Evolutionary conservation across 2,113 vertebrate species (phyloP).

Genomic region (Apodemus speciosus): DNA sequence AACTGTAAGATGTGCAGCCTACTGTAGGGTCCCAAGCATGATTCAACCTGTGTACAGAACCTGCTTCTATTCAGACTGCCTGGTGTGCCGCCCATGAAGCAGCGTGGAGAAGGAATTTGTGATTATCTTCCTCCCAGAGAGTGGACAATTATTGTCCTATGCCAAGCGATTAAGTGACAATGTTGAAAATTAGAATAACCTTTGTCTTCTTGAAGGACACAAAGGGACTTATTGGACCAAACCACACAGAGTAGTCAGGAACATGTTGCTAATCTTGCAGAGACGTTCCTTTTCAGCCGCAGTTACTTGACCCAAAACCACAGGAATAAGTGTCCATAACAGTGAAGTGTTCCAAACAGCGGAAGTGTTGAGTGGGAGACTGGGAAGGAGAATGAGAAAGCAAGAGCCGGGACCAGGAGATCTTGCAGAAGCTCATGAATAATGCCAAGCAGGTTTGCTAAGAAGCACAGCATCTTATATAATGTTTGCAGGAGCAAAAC

Average conservation of each 20-base stretch:
- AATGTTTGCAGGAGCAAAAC: not conserved
- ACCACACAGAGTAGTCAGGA: not conserved
- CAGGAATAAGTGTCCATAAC: not conserved
- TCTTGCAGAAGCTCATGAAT: no score
- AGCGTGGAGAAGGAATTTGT: not conserved
- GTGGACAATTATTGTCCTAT: not conserved
- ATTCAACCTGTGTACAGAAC: not conserved
- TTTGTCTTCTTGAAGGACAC: slow-evolving; percentile 7
- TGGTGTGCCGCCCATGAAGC: not conserved
- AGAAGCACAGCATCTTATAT: not conserved
- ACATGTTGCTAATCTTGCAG: not conserved
- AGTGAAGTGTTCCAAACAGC: not conserved
- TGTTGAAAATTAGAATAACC: slow-evolving; percentile 35
- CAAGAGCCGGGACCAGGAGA: not conserved
- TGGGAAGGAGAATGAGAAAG: not conserved
- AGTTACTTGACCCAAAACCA: not conserved
- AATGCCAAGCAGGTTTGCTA: not conserved
- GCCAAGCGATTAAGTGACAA: not conserved
- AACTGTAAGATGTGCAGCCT: not conserved
- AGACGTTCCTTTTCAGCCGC: not conserved
- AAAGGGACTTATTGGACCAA: not conserved
- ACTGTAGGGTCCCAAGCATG: not conserved
- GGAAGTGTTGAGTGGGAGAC: not conserved
- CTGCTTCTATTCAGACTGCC: not conserved
- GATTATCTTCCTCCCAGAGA: not conserved